Conservation (phyloP, 2,888 invertebrate genomes). For the Exephanes ischioxanthus region DNA sequence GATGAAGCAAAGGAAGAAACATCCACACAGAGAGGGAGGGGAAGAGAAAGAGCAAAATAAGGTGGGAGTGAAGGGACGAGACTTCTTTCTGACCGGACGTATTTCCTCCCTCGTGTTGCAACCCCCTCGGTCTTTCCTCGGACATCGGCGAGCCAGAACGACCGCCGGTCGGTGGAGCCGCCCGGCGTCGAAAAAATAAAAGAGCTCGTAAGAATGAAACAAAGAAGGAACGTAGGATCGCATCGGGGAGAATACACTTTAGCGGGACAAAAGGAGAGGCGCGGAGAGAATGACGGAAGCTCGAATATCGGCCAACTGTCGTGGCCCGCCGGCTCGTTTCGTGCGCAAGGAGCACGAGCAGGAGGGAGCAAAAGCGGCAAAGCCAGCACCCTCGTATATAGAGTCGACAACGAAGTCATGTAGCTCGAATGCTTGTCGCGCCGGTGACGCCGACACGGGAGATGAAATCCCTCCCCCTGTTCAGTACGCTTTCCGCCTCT, state of each 20-base stretch:
- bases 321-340: constrained; percentile 75
- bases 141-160: constrained; percentile 17
- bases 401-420: constrained; percentile 12
- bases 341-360: not conserved
- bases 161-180: too few species aligned
- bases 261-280: constrained; percentile 76
- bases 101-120: constrained; percentile 51
- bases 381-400: constrained; percentile 44
- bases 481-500: not conserved
- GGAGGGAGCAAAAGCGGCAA: constrained; percentile 54
- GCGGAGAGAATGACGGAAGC: constrained; percentile 58
- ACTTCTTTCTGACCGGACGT: constrained; percentile 55
- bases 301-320: constrained; percentile 84
- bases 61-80: not conserved
- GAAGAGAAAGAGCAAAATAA: constrained; percentile 26
- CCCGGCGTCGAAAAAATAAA: constrained; percentile 20
- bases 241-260: constrained; percentile 71
- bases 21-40: constrained; percentile 37
- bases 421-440: constrained; percentile 34
- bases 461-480: constrained; percentile 6
- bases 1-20: constrained; percentile 27
- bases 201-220: constrained; percentile 37
- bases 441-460: constrained; percentile 32
- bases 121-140: constrained; percentile 69
- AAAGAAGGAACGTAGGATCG: constrained; percentile 41